Evolutionary conservation across 2,113 vertebrate species (phyloP).

Genomic region (Cathartes aura): DNA sequence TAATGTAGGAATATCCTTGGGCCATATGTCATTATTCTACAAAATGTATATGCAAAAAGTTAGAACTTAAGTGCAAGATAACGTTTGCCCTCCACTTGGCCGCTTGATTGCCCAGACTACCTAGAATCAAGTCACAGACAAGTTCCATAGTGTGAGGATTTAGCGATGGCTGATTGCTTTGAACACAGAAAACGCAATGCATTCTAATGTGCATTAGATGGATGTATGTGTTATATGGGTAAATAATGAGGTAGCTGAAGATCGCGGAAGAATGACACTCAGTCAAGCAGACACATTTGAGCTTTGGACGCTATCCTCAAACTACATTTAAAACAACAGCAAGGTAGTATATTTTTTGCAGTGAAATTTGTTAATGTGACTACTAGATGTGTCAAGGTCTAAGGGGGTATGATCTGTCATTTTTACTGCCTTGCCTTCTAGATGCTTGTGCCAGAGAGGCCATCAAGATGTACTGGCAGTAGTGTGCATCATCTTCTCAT

Average conservation of each 20-base stretch:
- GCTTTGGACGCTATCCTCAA: background rate
- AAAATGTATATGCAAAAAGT: background rate
- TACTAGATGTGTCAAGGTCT: background rate
- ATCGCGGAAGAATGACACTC: background rate
- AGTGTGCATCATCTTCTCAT: background rate
- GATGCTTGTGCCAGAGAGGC: background rate
- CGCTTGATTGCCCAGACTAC: background rate
- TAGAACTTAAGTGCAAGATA: background rate
- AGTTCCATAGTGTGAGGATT: background rate
- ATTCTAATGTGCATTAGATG: background rate
- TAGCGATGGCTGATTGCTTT: background rate
- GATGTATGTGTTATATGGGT: background rate
- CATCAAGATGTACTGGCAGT: background rate
- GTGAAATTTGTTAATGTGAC: background rate
- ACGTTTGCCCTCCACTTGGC: background rate
- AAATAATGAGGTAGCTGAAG: background rate
- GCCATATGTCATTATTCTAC: background rate
- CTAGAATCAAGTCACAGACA: background rate
- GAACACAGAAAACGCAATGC: background rate
- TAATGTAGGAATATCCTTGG: background rate
- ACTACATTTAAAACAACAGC: background rate
- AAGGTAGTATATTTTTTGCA: background rate
- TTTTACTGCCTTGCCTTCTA: constrained; percentile 14
- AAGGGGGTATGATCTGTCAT: background rate
- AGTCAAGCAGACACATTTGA: background rate